Base-by-base conservation (phyloP, 2,888 invertebrate species). In the Yponomeuta plumbellus region DNA sequence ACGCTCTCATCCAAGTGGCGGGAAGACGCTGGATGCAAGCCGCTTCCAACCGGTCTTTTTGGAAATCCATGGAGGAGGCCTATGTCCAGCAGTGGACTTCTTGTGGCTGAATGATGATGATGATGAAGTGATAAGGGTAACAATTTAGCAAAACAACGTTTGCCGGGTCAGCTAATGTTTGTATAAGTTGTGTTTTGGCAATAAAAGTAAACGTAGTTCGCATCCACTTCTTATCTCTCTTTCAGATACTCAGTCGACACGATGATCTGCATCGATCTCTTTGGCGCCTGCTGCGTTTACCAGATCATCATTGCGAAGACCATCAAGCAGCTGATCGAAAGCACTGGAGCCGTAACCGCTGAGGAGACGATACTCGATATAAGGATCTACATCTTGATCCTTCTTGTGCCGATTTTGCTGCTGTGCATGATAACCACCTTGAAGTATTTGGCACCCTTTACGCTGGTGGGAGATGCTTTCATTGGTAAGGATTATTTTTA, bases 291-390 rank as follows among this genome's bases (percentile, higher is more conserved):
- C 69, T 87, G 87, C 68, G 88, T 88, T 0, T 91, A 90, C 71
- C 84, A 87, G 67, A 87, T 90, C 52, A 89, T 90, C 22, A 90
- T 89, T 72, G 89, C 88, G 0, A 87, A 88, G 69, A 86, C 89
- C 0, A 80, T 89, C 5, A 81, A 84, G 66, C 86, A 87, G 68
- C 69, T 90, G 1, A 71, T 82, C 0, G 80, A 83, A 59, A 76
- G 75, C 3, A 69, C 72, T 0, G 44, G 22, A 20, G 44, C 40
- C 11, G 44, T 40, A 3, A 63, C 44, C 13, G 26, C n/a, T 13
- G 61, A 34, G 6, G 44, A 44, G 2, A 4, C 44, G 13, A 8
- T 34, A 34, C 1, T 34, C 61, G 59, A 21, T 40, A 17, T 63
- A 10, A 79, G 89, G 68, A 72, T 89, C 0, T 90, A 88, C 64